Base-by-base conservation (phyloP, 2,888 invertebrate genomes). In the Synergus itoensis region DNA sequence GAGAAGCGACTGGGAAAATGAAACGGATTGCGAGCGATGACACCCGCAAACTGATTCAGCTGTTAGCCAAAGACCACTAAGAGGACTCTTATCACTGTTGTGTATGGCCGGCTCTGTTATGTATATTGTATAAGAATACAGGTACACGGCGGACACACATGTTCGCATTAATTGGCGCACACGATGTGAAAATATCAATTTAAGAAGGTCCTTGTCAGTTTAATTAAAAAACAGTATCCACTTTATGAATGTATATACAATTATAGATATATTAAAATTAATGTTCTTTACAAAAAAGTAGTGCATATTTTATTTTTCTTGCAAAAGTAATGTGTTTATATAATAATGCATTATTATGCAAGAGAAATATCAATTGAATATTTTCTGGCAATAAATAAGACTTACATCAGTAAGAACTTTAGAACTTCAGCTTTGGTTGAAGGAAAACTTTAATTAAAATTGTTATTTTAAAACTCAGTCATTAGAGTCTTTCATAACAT, bases 21-120 rank as follows among this genome's bases (percentile, higher is more conserved):
- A 62, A 28, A 14, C 21, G 28, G 28, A 62, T 62, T 62, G 28
- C 86, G 84, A 87, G 83, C 77, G 85, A 83, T 86, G 85, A 86
- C 88, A 85, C 84, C 85, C 86, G 28, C 28, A 28, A 84, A 89
- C 89, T 89, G 89, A 89, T 28, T 62, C 62, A 85, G 84, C 85
- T 84, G 86, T 89, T 88, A 84, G 83, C 83, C 80, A 80, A 85
- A 87, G 87, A 84, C 86, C 86, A 87, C 87, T 87, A 88, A 88
- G 86, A 84, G 84, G 81, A 82, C 85, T 86, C 86, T 87, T 86
- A 88, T 62, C 62, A 62, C 62, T 21, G 62, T 28, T 11, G 62
- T 1, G 14, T 14, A 62, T 28, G 18, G 62, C 28, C 21, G 28
- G 28, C 62, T 18, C 21, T 62, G 62, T 62, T 62, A 28, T 62